Evolutionary conservation across 2,113 vertebrate species (phyloP).

Genomic region (Pyrgilauda ruficollis): DNA sequence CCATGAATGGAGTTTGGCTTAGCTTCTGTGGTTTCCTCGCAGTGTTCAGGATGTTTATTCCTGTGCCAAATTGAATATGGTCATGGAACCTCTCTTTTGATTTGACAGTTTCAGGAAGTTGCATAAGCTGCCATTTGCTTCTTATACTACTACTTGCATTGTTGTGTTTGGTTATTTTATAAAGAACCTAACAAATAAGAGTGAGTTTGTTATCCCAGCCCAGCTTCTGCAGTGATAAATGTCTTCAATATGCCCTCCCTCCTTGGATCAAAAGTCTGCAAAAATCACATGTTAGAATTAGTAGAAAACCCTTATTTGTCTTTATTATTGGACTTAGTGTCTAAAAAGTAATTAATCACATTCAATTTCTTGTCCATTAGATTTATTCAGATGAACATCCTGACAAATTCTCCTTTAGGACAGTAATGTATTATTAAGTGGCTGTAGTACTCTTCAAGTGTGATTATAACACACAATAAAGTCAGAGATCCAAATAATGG

Average conservation of each 20-base stretch:
- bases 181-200: background rate
- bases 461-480: background rate
- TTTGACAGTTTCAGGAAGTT: background rate
- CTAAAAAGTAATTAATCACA: background rate
- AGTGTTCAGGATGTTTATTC: background rate
- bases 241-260: background rate
- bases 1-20: background rate
- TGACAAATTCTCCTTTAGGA: background rate
- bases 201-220: background rate
- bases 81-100: background rate
- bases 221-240: background rate
- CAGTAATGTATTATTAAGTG: background rate
- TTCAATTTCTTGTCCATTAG: background rate
- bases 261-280: background rate
- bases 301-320: background rate
- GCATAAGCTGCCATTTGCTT: background rate
- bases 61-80: background rate
- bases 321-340: background rate
- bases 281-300: background rate
- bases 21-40: background rate
- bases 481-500: background rate
- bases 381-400: background rate
- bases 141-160: background rate
- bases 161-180: background rate
- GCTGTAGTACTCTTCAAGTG: background rate